phyloP scores from a whole-genome alignment of 2,797 vertebrate genomes.

The Myotis myotis region DNA sequence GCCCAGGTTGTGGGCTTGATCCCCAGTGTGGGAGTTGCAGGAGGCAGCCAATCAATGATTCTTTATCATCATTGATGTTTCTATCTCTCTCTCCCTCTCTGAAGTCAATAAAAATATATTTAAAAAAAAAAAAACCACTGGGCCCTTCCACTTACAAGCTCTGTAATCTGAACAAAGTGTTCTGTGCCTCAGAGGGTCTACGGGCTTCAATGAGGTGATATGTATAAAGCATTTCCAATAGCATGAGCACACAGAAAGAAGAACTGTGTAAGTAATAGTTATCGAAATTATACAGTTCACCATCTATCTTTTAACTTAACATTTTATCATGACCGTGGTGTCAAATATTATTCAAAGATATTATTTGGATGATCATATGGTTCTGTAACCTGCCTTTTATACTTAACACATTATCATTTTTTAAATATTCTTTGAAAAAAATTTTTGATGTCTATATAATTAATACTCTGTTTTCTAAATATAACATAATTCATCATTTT shows the following conservation, averaged over 20 bases:
- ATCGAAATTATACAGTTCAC: not conserved
- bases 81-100: too few relatives aligned
- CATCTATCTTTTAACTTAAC: not conserved
- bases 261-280: not conserved
- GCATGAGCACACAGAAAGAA: not conserved
- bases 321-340: not conserved
- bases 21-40: too few relatives aligned
- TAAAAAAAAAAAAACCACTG: too few relatives aligned
- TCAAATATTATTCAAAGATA: not conserved
- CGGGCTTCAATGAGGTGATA: not conserved
- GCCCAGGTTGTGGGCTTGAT: too few relatives aligned
- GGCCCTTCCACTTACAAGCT: not conserved
- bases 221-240: not conserved
- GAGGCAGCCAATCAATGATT: too few relatives aligned
- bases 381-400: not conserved
- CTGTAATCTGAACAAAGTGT: not conserved
- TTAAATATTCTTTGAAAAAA: not conserved
- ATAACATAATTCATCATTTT: not conserved
- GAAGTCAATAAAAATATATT: too few relatives aligned
- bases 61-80: too few relatives aligned
- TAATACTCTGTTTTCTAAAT: constrained; percentile 1
- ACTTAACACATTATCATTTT: not conserved
- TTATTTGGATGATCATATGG: not conserved
- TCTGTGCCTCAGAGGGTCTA: not conserved
- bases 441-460: not conserved